Evolutionary conservation across 2,888 invertebrate species (phyloP), one percentile per base, ranked within the genome.

Genomic region (Euplagia quadripunctaria): DNA sequence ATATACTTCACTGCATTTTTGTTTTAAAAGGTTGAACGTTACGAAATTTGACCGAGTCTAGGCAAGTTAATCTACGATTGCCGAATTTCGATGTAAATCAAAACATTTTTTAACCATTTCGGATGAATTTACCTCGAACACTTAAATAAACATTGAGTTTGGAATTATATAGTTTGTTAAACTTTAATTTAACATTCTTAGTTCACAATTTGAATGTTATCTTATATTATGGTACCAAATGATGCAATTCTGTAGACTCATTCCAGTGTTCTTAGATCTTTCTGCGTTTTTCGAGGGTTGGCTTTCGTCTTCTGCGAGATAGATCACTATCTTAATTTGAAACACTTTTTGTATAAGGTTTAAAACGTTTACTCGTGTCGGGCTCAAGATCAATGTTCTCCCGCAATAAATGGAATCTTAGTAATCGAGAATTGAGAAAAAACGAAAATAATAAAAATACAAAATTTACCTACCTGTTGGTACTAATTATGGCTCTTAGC

Each of bases 41-140:
- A 70, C 70, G 73, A 78, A 82, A 82, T 70, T 65, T 71, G 5
- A 72, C 71, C 51, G 55, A 65, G 72, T 80, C 70, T 75, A 68
- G 68, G 14, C 67, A 78, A 74, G 68, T 71, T 70, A 71, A 73
- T 70, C 20, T 51, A 67, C 17, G 67, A 61, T 71, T 64, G 31
- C 76, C 73, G 64, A 81, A 82, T 75, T 61, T 0, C 1, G 67
- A 83, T 81, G 81, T 66, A 80, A 81, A 83, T 83, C 1, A 41
- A 68, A 55, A 41, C 41, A 72, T 64, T 73, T 74, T 73, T 70
- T 31, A 8, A 74, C 63, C 49, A 5, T 49, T 75, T 72, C 12
- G 63, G 58, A 41, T 20, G 68, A 52, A 68, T 31, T 68, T 16
- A 14, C 16, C 42, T 64, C 17, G 41, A 68, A 46, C 12, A 41